Conservation (phyloP, 2,797 vertebrate species). For the Cryptoprocta ferox region DNA sequence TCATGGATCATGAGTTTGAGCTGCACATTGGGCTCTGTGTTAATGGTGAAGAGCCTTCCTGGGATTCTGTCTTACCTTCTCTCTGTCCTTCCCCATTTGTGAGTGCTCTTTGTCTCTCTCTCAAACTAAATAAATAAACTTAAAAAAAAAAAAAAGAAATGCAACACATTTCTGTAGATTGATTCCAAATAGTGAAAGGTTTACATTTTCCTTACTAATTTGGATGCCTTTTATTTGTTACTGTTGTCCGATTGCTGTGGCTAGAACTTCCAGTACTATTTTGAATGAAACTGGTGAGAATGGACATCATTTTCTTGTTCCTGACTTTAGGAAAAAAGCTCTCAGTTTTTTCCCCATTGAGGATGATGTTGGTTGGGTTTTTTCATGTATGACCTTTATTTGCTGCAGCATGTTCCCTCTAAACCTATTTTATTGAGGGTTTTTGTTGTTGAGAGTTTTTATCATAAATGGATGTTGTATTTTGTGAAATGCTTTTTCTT, state of each 20-base stretch:
- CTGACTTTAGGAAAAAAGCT: background rate
- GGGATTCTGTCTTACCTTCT: no score
- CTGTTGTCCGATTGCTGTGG: background rate
- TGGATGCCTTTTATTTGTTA: background rate
- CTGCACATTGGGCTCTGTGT: no score
- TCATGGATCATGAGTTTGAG: no score
- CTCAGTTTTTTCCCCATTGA: no score
- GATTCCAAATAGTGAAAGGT: background rate
- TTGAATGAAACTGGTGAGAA: background rate
- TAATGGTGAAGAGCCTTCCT: no score
- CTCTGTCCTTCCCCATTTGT: no score
- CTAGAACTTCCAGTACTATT: background rate
- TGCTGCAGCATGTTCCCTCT: background rate
- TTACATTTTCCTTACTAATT: background rate
- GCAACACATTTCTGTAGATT: background rate
- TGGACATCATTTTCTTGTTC: background rate
- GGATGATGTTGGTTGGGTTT: background rate
- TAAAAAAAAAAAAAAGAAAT: no score
- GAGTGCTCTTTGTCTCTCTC: background rate
- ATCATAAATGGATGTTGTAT: background rate
- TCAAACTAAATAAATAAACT: no score
- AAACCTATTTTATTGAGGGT: background rate
- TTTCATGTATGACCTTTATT: background rate
- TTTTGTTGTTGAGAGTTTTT: background rate
- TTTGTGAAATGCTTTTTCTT: background rate